Conservation (phyloP, 2,888 invertebrate genomes). For the Bellardia pandia region DNA sequence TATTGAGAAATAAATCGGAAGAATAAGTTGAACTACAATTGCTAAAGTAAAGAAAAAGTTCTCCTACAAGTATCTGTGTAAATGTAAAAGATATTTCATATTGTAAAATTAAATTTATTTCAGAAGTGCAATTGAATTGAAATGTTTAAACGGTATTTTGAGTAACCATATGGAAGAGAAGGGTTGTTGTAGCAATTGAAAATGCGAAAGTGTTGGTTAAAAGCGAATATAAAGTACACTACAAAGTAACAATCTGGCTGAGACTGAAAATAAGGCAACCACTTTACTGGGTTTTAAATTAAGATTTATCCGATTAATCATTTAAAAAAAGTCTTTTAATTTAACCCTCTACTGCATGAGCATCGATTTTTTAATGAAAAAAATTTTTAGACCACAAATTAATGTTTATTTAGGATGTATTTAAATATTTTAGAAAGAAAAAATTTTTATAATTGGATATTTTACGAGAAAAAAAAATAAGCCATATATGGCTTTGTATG, state of each 20-base stretch:
- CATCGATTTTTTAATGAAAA: too few species aligned
- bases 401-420: too few species aligned
- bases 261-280: too few species aligned
- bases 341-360: too few species aligned
- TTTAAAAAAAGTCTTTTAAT: too few species aligned
- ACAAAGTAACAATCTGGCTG: neutral
- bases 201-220: neutral
- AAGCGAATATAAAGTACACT: neutral
- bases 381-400: too few species aligned
- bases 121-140: conserved; percentile 56
- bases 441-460: too few species aligned
- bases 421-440: too few species aligned
- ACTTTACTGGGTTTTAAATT: too few species aligned
- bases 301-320: too few species aligned
- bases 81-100: conserved; percentile 41
- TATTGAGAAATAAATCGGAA: conserved; percentile 37
- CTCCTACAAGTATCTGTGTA: conserved; percentile 7
- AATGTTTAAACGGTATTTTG: conserved; percentile 39
- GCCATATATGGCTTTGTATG: too few species aligned
- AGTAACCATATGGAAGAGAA: conserved; percentile 13
- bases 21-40: conserved; percentile 15
- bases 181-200: neutral
- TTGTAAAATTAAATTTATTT: conserved; percentile 60
- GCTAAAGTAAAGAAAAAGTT: conserved; percentile 19
- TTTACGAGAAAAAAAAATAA: too few species aligned